Evolutionary conservation across 2,888 invertebrate species (phyloP).

Genomic region (Acleris cristana): DNA sequence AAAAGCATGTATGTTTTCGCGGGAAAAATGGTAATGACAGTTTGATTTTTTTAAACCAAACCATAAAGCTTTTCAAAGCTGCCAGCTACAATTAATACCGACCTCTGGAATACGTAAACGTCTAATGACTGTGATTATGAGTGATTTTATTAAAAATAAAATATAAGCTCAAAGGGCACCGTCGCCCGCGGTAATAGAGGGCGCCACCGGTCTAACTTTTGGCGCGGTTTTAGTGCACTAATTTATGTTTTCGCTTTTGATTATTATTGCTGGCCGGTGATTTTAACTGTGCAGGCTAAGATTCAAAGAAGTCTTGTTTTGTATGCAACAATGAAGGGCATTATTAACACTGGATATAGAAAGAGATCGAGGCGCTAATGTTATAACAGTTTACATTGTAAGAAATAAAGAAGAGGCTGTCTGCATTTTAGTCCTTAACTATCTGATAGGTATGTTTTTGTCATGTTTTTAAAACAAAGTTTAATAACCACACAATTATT

Average conservation of each 20-base stretch:
- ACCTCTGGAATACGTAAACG: slow-evolving; percentile 75
- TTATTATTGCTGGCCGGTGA: slow-evolving; percentile 7
- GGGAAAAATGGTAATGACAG: slow-evolving; percentile 6
- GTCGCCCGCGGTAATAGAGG: slow-evolving; percentile 54
- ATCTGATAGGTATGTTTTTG: too few relatives aligned
- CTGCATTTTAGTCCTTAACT: too few relatives aligned
- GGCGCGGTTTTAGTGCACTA: slow-evolving; percentile 33
- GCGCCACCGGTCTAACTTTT: slow-evolving; percentile 54
- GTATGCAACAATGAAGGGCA: neutral
- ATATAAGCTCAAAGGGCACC: slow-evolving; percentile 67
- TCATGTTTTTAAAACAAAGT: too few relatives aligned
- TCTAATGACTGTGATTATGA: slow-evolving; percentile 76
- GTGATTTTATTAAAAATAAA: slow-evolving; percentile 66
- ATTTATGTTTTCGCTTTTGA: slow-evolving; percentile 24
- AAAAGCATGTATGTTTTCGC: slow-evolving; percentile 4
- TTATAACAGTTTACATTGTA: too few relatives aligned
- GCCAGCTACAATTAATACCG: slow-evolving; percentile 58
- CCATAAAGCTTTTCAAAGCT: slow-evolving; percentile 2
- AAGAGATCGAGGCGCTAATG: too few relatives aligned
- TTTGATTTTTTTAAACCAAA: slow-evolving; percentile 7
- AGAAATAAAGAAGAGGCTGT: too few relatives aligned
- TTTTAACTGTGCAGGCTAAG: neutral
- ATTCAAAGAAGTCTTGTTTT: too few relatives aligned
- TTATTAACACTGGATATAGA: too few relatives aligned
- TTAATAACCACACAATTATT: too few relatives aligned